Base-by-base conservation (phyloP, 2,797 vertebrate genomes). In the Aphelocoma californica region DNA sequence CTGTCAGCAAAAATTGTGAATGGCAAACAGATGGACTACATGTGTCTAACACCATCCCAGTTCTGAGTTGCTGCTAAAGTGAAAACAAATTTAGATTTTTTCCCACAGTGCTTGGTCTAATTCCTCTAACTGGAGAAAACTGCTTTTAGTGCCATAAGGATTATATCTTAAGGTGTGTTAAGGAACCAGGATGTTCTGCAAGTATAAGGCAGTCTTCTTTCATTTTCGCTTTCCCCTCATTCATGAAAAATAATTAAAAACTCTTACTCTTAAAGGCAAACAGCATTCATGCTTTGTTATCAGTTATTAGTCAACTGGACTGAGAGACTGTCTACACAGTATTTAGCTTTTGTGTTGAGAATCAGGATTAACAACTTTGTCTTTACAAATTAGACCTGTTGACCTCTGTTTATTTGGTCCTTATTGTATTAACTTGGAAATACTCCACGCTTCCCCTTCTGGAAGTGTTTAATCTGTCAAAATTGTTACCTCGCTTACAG, bases 401-500 rank as follows among this genome's bases (percentile, higher is more conserved):
- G 57, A 92, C 78, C 42, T 74, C 56, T 64, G 56, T 81, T 88
- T 88, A 85, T 92, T 91, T 93, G 69, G 78, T 79, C 91, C 64
- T 81, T 93, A 44, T 15, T 96, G 60, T 77, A 61, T 93, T 74
- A 51, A 18, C 57, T 67, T 90, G 89, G 71, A 95, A 88, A 62
- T 70, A 87, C 47, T 94, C 72, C 36, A 47, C 1, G 0, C 42
- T 91, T 95, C 64, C 64, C 50, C n/a, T 83, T 71, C 81, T 86
- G 83, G 71, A 94, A 90, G 62, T 70, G 44, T 95, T 96, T 90
- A 90, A 80, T 88, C 81, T 88, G 80, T 84, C 91, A 65, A 78
- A 93, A 86, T 95, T 69, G 90, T 78, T 95, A 64, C 77, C 28
- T 88, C 2, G 2, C 54, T 75, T 93, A 54, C 58, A 32, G 81